Evolutionary conservation across 37 sponge, comb jelly and placozoan species (phyloP).

Genomic region (Oscarella lobularis): DNA sequence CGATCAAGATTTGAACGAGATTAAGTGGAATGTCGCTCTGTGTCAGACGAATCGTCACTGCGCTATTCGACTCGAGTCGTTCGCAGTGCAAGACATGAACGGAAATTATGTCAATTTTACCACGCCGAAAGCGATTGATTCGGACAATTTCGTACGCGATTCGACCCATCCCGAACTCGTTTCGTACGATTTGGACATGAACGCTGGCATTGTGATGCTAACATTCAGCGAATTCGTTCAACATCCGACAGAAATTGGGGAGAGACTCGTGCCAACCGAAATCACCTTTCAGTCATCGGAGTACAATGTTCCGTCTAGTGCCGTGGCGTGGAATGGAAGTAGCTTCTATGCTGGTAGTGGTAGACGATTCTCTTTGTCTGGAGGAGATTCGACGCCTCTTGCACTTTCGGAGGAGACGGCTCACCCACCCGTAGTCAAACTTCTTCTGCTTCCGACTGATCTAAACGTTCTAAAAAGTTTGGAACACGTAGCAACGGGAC

Average conservation of each 20-base stretch:
- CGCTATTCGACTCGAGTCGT: slow-evolving; percentile 11
- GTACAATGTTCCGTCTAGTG: neutral
- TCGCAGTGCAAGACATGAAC: slow-evolving; percentile 52
- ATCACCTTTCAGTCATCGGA: neutral
- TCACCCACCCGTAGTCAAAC: slow-evolving; percentile 60
- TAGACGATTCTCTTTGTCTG: slow-evolving; percentile 44
- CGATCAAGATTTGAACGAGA: slow-evolving; percentile 52
- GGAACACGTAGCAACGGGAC: slow-evolving; percentile 48
- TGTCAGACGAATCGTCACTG: slow-evolving; percentile 25
- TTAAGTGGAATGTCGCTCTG: slow-evolving; percentile 27
- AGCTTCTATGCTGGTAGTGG: slow-evolving; percentile 28
- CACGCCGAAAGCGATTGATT: neutral
- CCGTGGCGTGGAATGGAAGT: neutral
- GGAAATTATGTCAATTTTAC: slow-evolving; percentile 22
- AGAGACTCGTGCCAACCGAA: neutral
- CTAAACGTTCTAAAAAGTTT: slow-evolving; percentile 75
- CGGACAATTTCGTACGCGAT: slow-evolving; percentile 23
- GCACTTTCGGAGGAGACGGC: slow-evolving; percentile 33
- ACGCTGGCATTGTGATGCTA: slow-evolving; percentile 42
- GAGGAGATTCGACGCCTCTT: slow-evolving; percentile 9
- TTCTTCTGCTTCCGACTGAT: slow-evolving; percentile 43
- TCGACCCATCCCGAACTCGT: slow-evolving; percentile 47
- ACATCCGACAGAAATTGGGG: neutral
- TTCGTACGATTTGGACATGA: slow-evolving; percentile 65
- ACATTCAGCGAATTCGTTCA: slow-evolving; percentile 69